Evolutionary conservation across 2,888 invertebrate species (phyloP), one percentile per base, ranked within the genome.

Genomic region (Drosophila prostipennis): DNA sequence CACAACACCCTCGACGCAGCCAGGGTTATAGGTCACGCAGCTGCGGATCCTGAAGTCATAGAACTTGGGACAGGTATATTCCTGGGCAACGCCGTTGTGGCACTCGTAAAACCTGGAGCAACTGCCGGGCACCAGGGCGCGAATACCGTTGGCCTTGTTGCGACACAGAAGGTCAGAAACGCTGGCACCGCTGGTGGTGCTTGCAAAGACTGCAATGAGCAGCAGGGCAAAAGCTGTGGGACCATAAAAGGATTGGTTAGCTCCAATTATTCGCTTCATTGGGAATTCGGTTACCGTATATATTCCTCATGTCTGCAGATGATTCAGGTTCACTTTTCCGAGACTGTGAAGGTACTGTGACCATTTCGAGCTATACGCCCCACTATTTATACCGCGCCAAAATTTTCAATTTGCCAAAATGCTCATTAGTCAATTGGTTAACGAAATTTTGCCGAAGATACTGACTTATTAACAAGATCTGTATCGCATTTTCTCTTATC

Each of bases 101-200:
- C 53, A 53, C 39, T 53, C 53, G 23, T 53, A 53, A 16, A 53
- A 53, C 39, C 53, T 53, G 13, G 53, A 53, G 39, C 53, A 53
- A 40, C 39, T 53, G 29, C 53, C 53, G 11, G 53, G 53, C 16
- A 53, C 53, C 39, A 53, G 29, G 6, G 39, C 57, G 4, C 79
- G 79, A 36, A 77, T 76, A 8, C 90, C 90, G 70, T 89, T 72
- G 13, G 53, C 53, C 40, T 53, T 53, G 39, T 53, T 53, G 16
- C 29, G 76, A 49, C 90, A 90, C n/a, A 90, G 72, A 43, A 76
- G 77, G 23, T 77, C 78, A 58, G 89, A 89, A 40, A 87, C 72
- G 40, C 61, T 85, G n/a, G 78, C 80, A 43, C 80, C 80, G 61
- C 70, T 65, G n/a, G 58, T 59, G 19, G 64, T 53, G 49, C 61